Evolutionary conservation across 2,797 vertebrate species (phyloP), one percentile per base, ranked within the genome.

Genomic region (Hemibagrus guttatus): DNA sequence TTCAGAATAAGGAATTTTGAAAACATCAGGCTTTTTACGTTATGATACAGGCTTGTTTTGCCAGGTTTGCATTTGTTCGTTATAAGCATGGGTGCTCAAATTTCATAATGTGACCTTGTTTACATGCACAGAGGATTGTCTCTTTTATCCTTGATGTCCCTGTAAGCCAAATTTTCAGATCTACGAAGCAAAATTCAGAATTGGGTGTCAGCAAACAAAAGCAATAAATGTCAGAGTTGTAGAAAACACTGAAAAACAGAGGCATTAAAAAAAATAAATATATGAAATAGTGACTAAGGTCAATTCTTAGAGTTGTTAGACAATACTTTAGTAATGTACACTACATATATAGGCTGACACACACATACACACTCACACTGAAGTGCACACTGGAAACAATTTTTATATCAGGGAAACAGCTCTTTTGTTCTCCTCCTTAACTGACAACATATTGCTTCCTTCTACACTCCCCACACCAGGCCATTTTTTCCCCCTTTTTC

Each of bases 401-500:
- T 86, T 86, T 91, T 81, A 91, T 84, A 89, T 86, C 58, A 85
- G 84, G 46, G 87, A 76, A 56, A 28, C 69, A 52, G 72, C 46
- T 75, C 46, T 75, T 75, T 52, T 52, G 26, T 46, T 74, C 71
- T 52, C 6, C 42, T 74, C 46, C 46, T 49, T 52, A 35, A 26
- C 84, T 66, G 52, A 79, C 76, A 84, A 59, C 23, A 35, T 85
- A 80, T 71, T 74, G 35, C 79, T 81, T 84, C 78, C n/a, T 21
- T 31, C n/a, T 72, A 64, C 14, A 59, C 68, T 69, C 49, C 89
- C 54, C 59, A 82, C 16, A 66, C 13, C 13, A 6, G 91, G 87
- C 90, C 86, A 61, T 89, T 64, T 46, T 74, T 84, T 76, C 81
- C 76, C 58, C 83, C 68, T 86, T 89, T 89, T 90, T 89, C 87